Evolutionary conservation across 1,140 invertebrate species (phyloP), one percentile per base, ranked within the genome.

Genomic region (Babylonia areolata): DNA sequence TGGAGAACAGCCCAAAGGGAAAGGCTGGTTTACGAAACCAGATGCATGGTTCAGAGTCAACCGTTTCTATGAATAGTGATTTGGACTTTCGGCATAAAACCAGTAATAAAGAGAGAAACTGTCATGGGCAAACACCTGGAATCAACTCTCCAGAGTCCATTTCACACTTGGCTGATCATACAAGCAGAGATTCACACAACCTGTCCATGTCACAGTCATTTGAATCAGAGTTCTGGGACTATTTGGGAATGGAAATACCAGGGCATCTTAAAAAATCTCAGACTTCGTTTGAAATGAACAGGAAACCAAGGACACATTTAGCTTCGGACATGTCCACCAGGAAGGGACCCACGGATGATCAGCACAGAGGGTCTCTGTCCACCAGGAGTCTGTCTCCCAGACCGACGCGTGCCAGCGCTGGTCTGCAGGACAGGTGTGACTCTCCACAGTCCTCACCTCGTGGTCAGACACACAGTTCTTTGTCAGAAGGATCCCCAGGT

Each of bases 161-260:
- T 73, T 35, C 23, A 28, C 33, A n/a, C 33, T 3, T 37, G 58
- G 15, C 58, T 64, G 15, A 2, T 23, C 58, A 64, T 64, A 23
- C 58, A 64, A n/a, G 28, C 6, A 64, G 58, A 64, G 5, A 23
- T n/a, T 23, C 28, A 64, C 58, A n/a, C 58, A 64, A 64, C 3
- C 31, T 35, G 6, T 33, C 31, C 31, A 77, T 3, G 23, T 40
- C 75, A 28, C 39, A 15, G 33, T 77, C 75, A 2, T 28, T 23
- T 12, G 82, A 82, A n/a, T 69, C 51, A 11, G 81, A 84, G 28
- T 84, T 84, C 31, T 84, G 82, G 82, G 69, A 84, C 3, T 84
- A 64, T 23, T 33, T 84, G 23, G 82, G 82, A 46, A 69, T 84
- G 58, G 82, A 84, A 42, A 73, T 73, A n/a, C 82, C 82, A 33